A percentile compares a stretch with the other conserved stretches of the same genome.
phyloP scores from a whole-genome alignment of 2,888 invertebrate species.

The Ennomos fuscantarius region DNA sequence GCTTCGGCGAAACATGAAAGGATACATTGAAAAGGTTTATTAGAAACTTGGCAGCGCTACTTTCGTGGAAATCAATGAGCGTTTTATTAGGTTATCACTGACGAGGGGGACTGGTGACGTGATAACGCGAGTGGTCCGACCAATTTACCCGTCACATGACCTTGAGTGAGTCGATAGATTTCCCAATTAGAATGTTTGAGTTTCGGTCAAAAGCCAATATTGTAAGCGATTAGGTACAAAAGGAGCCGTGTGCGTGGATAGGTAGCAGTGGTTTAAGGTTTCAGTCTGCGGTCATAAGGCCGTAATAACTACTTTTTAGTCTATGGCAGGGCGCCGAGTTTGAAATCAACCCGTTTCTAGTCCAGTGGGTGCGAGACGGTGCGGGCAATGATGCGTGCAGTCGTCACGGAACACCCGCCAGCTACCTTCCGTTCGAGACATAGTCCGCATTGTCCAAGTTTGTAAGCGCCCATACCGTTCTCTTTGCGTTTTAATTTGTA shows the following conservation, averaged over 20 bases:
- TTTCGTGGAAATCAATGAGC: constrained; percentile 21
- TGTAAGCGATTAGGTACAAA: constrained; percentile 47
- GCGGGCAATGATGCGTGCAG: constrained; percentile 28
- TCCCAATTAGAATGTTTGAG: constrained; percentile 34
- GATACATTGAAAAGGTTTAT: constrained; percentile 6
- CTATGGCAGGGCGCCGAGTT: constrained; percentile 52
- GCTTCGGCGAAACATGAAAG: constrained; percentile 1
- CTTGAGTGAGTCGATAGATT: constrained; percentile 32
- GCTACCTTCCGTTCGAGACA: constrained; percentile 21
- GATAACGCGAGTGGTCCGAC: constrained; percentile 22
- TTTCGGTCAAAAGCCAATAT: constrained; percentile 40
- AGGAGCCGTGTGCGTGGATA: constrained; percentile 41
- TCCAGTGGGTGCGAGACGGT: constrained; percentile 43
- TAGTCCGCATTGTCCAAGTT: constrained; percentile 25
- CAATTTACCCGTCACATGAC: constrained; percentile 24
- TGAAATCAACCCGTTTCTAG: constrained; percentile 62
- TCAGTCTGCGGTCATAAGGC: constrained; percentile 72
- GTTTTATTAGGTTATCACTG: constrained; percentile 14
- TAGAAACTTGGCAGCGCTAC: constrained; percentile 6
- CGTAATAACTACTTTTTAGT: neutral
- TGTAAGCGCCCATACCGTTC: neutral
- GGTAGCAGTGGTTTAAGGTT: constrained; percentile 61
- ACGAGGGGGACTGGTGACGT: constrained; percentile 17
- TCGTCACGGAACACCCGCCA: constrained; percentile 19
- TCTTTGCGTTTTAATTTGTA: constrained; percentile 10